These are phyloP conservation scores for Circaetus gallicus DNA, from an alignment of 2,113 vertebrate genomes.

Conservation along the genomic window DNA sequence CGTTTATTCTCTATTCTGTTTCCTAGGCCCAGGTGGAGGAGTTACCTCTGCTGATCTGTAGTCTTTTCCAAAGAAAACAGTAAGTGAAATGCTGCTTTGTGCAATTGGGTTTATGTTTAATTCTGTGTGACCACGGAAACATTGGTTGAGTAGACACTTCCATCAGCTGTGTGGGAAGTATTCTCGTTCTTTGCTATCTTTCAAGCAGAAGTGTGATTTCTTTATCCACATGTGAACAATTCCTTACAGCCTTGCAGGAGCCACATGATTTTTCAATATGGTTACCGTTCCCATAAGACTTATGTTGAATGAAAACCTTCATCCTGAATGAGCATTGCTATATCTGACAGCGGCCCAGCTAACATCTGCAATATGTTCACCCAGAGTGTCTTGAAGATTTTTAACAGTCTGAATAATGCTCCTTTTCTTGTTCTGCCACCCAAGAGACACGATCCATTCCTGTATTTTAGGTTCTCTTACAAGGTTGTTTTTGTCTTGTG, in stretches of 20 bases:
- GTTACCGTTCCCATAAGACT: neutral
- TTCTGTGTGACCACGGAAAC: neutral
- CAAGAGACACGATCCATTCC: neutral
- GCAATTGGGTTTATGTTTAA: neutral
- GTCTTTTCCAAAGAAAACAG: neutral
- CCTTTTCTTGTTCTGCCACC: neutral
- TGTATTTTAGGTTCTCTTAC: constrained; percentile 6
- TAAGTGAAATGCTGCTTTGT: constrained; percentile 3
- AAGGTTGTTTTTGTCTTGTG: neutral
- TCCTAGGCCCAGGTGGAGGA: neutral
- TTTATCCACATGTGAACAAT: neutral
- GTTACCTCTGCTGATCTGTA: neutral
- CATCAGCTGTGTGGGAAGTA: neutral
- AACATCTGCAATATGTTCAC: neutral
- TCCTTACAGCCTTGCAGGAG: neutral
- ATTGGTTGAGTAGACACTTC: neutral
- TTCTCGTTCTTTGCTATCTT: neutral
- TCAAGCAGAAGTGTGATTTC: neutral
- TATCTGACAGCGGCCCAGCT: neutral
- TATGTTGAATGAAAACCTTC: neutral
- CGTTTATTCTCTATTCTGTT: neutral
- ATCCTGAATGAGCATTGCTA: neutral
- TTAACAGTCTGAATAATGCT: neutral
- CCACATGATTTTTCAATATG: neutral
- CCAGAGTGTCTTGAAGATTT: neutral